These are phyloP conservation scores for Caradrina kadenii DNA, from an alignment of 2,888 invertebrate genomes.

Conservation along the genomic window DNA sequence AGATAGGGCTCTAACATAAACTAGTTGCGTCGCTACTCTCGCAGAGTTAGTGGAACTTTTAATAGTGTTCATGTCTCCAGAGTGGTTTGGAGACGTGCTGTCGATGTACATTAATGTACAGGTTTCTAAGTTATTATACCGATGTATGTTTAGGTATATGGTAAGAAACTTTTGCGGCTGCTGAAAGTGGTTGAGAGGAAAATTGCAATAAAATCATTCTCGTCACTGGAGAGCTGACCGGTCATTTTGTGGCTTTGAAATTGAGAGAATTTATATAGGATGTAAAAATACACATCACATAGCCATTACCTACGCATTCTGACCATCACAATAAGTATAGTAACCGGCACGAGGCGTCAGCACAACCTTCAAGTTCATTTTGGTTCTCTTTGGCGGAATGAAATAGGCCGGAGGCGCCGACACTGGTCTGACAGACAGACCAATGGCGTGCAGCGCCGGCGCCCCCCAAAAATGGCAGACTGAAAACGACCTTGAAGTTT, in stretches of 20 bases:
- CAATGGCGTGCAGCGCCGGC: no score
- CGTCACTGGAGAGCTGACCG: background rate
- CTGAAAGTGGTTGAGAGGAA: slow-evolving; percentile 7
- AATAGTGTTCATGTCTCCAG: slow-evolving; percentile 84
- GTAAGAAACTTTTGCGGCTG: slow-evolving; percentile 82
- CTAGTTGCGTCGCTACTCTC: slow-evolving; percentile 81
- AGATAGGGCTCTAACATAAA: slow-evolving; percentile 76
- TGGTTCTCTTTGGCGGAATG: no score
- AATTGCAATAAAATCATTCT: background rate
- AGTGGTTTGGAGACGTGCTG: slow-evolving; percentile 68
- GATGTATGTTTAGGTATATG: slow-evolving; percentile 77
- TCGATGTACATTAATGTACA: slow-evolving; percentile 68
- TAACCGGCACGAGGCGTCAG: no score
- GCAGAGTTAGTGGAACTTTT: slow-evolving; percentile 84
- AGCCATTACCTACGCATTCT: no score
- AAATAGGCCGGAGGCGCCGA: no score
- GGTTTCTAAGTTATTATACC: slow-evolving; percentile 60
- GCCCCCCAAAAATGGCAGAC: no score
- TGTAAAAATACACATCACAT: no score
- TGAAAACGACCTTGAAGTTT: no score
- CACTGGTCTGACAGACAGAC: no score
- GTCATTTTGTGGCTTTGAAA: background rate
- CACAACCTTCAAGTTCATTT: no score
- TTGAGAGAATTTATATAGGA: no score
- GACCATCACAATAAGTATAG: no score